Evolutionary conservation across 1,140 invertebrate species (phyloP), one percentile per base, ranked within the genome.

Genomic region (Aethina tumida): DNA sequence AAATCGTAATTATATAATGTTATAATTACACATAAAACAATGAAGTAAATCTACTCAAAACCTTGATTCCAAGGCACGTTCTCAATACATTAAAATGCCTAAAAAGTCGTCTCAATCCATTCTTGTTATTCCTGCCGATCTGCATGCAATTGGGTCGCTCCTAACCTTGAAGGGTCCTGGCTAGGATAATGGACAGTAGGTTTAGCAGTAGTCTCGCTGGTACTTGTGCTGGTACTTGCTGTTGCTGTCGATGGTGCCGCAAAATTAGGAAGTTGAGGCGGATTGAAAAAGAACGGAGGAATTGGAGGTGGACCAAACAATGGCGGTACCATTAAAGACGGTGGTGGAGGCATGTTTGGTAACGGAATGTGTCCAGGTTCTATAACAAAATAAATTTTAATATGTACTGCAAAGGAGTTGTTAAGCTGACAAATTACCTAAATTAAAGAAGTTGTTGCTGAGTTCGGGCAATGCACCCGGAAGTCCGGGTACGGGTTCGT

Each of bases 111-210:
- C n/a, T n/a, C n/a, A n/a, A n/a, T n/a, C n/a, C n/a, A n/a, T n/a
- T n/a, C n/a, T 28, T 10, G 4, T 45, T 45, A 59, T 32, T 58
- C 58, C 22, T 60, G 58, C 17, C 52, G 45, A 31, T 56, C 53
- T 14, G 50, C 55, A 39, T 54, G 50, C 14, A 59, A 35, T 44
- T 74, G 71, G 17, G 71, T 70, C 0, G 80, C 74, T 0, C 92
- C 91, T 69, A 96, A 79, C 39, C 91, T 73, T 12, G 81, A 79
- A 5, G 91, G 91, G 73, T 97, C 91, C 58, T 95, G 91, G 55
- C 88, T 93, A 2, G 91, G 91, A 71, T 97, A 97, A 62, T 94
- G 89, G 25, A 94, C 79, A 0, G 68, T 60, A 5, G 66, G 56
- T 14, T 69, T 60, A 2, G 62, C 50, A 15, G 65, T 55, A 30